These are phyloP conservation scores for Triplophysa bombifrons DNA, from an alignment of 2,797 vertebrate genomes.

Conservation along the genomic window DNA sequence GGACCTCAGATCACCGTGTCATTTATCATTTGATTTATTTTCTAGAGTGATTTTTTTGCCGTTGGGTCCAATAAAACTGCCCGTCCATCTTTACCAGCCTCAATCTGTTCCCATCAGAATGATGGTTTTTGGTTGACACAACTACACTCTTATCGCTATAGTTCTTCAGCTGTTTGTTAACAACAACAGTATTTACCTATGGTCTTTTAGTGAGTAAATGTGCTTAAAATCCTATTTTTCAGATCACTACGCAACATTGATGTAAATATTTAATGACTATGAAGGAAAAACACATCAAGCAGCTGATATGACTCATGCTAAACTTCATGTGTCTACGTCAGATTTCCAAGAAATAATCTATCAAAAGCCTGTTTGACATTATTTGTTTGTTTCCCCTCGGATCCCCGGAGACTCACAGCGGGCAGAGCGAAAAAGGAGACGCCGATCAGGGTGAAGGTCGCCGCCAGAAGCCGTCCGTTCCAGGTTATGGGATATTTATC, in stretches of 20 bases:
- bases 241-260: no score
- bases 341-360: not conserved
- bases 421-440: constrained; percentile 97
- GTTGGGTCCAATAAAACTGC: not conserved
- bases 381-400: not conserved
- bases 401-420: constrained; percentile 79
- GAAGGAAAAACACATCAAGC: not conserved
- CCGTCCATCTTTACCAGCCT: not conserved
- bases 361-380: not conserved
- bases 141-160: not conserved
- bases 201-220: no score
- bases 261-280: not conserved
- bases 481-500: constrained; percentile 97
- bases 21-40: not conserved
- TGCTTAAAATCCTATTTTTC: not conserved
- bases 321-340: not conserved
- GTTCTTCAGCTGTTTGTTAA: not conserved
- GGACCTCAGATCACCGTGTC: not conserved
- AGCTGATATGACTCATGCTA: not conserved
- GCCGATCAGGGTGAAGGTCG: constrained; percentile 92
- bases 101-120: not conserved
- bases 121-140: not conserved
- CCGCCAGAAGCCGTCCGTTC: constrained; percentile 93
- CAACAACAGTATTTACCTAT: no score
- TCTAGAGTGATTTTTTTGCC: not conserved